These are phyloP conservation scores for Clarias fuscus DNA, from an alignment of 2,797 vertebrate genomes.

Conservation along the genomic window DNA sequence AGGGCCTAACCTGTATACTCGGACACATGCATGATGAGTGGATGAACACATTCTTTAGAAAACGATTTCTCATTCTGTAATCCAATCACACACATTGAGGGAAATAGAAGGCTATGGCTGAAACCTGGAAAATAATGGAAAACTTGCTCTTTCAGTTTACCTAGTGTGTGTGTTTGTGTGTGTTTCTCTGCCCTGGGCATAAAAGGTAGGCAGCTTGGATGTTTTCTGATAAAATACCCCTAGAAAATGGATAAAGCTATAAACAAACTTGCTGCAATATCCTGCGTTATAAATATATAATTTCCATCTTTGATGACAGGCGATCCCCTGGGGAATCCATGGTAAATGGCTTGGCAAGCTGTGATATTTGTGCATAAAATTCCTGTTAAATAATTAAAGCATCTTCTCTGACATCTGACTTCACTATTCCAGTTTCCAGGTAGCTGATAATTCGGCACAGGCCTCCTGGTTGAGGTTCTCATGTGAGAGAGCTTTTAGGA, in stretches of 20 bases:
- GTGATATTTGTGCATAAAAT: constrained; percentile 77
- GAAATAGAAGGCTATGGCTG: constrained; percentile 70
- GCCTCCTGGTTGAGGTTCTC: constrained; percentile 16
- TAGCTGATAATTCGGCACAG: constrained; percentile 37
- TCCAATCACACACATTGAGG: constrained; percentile 69
- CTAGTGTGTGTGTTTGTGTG: constrained; percentile 56
- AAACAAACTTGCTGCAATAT: constrained; percentile 97
- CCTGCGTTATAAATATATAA: constrained; percentile 94
- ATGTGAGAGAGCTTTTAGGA: not conserved
- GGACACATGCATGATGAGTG: constrained; percentile 24
- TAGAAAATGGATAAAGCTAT: constrained; percentile 86
- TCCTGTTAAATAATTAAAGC: constrained; percentile 79
- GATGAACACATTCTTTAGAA: constrained; percentile 42
- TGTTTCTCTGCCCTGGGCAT: constrained; percentile 75
- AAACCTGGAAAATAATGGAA: constrained; percentile 80
- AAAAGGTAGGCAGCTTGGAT: constrained; percentile 81
- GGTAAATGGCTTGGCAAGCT: constrained; percentile 82
- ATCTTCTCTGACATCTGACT: constrained; percentile 59
- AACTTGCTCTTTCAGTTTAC: constrained; percentile 79
- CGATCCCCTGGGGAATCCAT: constrained; percentile 80
- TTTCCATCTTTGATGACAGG: constrained; percentile 90
- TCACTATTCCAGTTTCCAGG: constrained; percentile 60
- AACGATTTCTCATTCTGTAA: constrained; percentile 64
- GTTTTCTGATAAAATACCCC: constrained; percentile 86
- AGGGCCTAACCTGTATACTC: not conserved